These are phyloP conservation scores for Drosophila birchii DNA, from an alignment of 2,888 invertebrate species.

Conservation along the genomic window DNA sequence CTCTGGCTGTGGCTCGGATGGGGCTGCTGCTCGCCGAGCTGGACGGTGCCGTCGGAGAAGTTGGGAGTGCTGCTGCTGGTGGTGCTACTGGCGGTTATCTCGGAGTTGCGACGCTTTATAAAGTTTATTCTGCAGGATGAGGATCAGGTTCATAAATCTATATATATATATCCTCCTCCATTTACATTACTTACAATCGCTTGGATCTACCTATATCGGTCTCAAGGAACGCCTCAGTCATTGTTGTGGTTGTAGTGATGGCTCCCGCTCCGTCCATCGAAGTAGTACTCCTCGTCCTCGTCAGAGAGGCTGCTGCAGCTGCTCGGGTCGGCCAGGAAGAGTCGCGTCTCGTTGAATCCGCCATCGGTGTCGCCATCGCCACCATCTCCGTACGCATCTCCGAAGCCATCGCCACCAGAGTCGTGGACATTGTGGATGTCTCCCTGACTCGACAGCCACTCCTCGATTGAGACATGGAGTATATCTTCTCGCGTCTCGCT, in stretches of 20 bases:
- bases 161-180: not conserved
- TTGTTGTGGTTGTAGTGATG: constrained; percentile 52
- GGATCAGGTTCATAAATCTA: not conserved
- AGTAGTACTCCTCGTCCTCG: constrained; percentile 85
- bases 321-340: constrained; percentile 68
- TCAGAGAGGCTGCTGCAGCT: constrained; percentile 76
- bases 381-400: constrained; percentile 38
- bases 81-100: constrained; percentile 78
- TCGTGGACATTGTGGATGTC: constrained; percentile 71
- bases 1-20: constrained; percentile 67
- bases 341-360: constrained; percentile 49
- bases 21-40: constrained; percentile 82
- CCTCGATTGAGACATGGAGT: constrained; percentile 85
- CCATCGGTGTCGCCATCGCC: constrained; percentile 35
- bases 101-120: constrained; percentile 84
- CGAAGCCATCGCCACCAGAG: constrained; percentile 61
- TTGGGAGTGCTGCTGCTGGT: constrained; percentile 76
- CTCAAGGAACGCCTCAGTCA: constrained; percentile 64
- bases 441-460: constrained; percentile 84
- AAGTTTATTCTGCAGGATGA: constrained; percentile 81
- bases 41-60: constrained; percentile 82
- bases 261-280: constrained; percentile 83
- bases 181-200: constrained; percentile 82
- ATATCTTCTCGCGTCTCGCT: constrained; percentile 86
- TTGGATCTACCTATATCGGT: constrained; percentile 84